A percentile compares a stretch with the other conserved stretches of the same genome.
Evolutionary conservation across 2,113 vertebrate species (phyloP).

Genomic region (Formicarius rufipectus): DNA sequence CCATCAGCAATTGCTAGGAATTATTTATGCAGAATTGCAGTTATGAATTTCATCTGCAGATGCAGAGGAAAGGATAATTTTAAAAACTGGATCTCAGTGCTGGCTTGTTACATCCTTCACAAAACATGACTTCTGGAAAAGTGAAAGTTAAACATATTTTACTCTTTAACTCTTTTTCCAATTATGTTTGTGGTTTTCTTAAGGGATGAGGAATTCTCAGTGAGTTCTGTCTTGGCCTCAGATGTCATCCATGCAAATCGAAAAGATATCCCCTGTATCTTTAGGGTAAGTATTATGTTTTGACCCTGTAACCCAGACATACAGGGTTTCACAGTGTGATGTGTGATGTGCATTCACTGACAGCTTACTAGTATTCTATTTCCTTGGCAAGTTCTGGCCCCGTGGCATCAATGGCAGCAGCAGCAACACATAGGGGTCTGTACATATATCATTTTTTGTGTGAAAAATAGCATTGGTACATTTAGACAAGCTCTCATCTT

Average conservation of each 20-base stretch:
- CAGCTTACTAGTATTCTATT: neutral
- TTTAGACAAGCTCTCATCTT: neutral
- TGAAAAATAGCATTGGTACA: neutral
- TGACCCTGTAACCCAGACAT: neutral
- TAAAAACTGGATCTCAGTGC: neutral
- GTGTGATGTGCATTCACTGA: neutral
- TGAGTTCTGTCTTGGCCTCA: conserved; percentile 96
- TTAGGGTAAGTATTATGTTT: conserved; percentile 83
- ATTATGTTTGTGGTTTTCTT: conserved; percentile 31
- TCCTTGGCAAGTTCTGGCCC: neutral
- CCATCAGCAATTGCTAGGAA: neutral
- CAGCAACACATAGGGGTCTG: neutral
- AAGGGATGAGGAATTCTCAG: conserved; percentile 98
- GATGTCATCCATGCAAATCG: conserved; percentile 97
- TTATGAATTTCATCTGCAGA: neutral
- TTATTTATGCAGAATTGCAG: neutral
- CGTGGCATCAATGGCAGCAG: neutral
- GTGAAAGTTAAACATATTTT: neutral
- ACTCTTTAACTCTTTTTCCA: conserved; percentile 1
- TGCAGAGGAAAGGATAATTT: neutral
- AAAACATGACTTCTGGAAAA: neutral
- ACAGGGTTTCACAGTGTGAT: neutral
- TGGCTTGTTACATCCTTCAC: neutral
- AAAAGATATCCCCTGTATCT: conserved; percentile 97
- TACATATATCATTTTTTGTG: neutral